Evolutionary conservation across 2,113 vertebrate species (phyloP).

Genomic region (Syngnathus typhle): DNA sequence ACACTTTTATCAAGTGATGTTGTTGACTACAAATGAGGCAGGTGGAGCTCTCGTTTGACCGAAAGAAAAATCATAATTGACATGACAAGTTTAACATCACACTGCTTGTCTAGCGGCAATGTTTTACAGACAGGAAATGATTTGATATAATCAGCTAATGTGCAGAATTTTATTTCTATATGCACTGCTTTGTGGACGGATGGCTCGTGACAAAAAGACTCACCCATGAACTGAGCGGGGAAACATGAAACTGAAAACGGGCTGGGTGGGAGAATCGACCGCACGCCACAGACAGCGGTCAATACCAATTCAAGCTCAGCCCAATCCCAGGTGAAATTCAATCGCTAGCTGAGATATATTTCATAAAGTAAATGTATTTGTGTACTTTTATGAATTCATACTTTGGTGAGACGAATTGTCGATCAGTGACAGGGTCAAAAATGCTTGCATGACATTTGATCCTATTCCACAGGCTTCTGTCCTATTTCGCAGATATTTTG

Average conservation of each 20-base stretch:
- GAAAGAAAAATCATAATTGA: background rate
- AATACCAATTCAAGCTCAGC: conserved; percentile 62
- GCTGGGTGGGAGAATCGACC: conserved; percentile 38
- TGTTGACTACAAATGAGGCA: conserved; percentile 45
- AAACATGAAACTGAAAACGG: conserved; percentile 20
- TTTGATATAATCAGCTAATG: too few species aligned
- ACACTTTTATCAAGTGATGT: conserved; percentile 43
- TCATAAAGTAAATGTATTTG: conserved; percentile 32
- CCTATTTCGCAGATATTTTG: too few species aligned
- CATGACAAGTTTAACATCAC: background rate
- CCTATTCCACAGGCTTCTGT: too few species aligned
- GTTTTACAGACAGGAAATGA: background rate
- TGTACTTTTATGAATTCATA: background rate
- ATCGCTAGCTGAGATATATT: conserved; percentile 41
- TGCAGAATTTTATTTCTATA: too few species aligned
- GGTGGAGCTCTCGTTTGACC: conserved; percentile 16
- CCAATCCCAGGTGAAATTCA: conserved; percentile 32
- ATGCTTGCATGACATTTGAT: too few species aligned
- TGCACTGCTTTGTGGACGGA: background rate
- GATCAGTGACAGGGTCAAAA: too few species aligned
- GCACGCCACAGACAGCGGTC: conserved; percentile 34
- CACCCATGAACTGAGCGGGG: conserved; percentile 18
- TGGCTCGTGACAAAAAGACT: conserved; percentile 11
- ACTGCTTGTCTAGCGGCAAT: background rate
- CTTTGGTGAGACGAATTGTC: background rate